Evolutionary conservation across 1,140 invertebrate genomes (phyloP), one percentile per base, ranked within the genome.

Genomic region (Aphaenogaster floridana): DNA sequence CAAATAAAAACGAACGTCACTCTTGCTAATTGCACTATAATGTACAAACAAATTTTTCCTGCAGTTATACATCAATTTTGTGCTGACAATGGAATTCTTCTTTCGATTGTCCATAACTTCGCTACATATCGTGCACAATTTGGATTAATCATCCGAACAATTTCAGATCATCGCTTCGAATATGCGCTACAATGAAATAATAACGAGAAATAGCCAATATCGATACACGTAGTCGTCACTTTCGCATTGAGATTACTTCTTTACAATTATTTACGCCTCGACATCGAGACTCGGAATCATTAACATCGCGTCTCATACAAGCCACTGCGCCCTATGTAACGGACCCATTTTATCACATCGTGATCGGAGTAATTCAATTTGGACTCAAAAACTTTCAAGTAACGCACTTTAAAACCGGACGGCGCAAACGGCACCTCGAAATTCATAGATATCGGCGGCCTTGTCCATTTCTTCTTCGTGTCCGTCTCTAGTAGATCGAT

Each of bases 361-460:
- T 99, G 99, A 95, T 99, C 99, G 45, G 99, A 99, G 95, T 99
- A 99, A 96, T 99, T 99, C 78, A 99, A 96, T 95, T 99, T 99
- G 0, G 99, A 98, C 95, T 99, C 99, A 92, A 99, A 99, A 63
- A 99, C 99, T 96, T 99, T 99, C 92, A 99, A 96, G 95, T 99
- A 99, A 8, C 99, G 97, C 66, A 99, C 99, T 96, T 99, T 98
- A 94, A 99, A 99, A 15, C 99, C 99, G 86, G 99, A 99, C 11
- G 99, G 99, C 13, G 99, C 99, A 89, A 98, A 98, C n/a, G 97
- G 97, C 93, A 99, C 99, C 96, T 99, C 99, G 95, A 99, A 99
- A 95, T 99, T 99, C 99, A 99, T 99, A 0, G 99, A 99, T 92
- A 99, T 99, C n/a, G 99, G 99, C 52, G 99, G 99, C 77, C 99